These are phyloP conservation scores for Octodon degus DNA, from an alignment of 2,113 vertebrate genomes.

Conservation along the genomic window DNA sequence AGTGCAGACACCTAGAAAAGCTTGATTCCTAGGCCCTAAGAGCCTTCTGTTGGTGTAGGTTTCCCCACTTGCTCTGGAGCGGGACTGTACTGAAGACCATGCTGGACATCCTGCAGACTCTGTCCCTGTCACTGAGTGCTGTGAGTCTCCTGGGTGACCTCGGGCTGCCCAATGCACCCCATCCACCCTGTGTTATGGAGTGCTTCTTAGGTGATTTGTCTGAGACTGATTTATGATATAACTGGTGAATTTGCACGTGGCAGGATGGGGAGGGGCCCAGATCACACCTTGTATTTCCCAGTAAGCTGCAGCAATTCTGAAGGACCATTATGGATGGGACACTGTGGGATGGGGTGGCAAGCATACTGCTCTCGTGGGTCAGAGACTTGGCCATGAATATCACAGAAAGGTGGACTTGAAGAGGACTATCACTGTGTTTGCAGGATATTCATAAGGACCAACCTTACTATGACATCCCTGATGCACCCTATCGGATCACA, in stretches of 20 bases:
- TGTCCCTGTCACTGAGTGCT: slow-evolving; percentile 95
- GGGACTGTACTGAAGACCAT: slow-evolving; percentile 97
- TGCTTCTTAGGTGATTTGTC: not conserved
- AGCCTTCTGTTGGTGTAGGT: slow-evolving; percentile 84
- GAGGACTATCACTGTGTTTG: slow-evolving; percentile 48
- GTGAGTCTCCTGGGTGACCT: slow-evolving; percentile 86
- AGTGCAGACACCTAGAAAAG: not conserved
- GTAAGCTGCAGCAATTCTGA: not conserved
- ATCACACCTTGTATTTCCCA: not conserved
- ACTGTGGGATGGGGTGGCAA: not conserved
- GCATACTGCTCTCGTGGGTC: not conserved
- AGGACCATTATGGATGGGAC: not conserved
- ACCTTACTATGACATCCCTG: slow-evolving; percentile 96
- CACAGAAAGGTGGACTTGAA: not conserved
- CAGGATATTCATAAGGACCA: slow-evolving; percentile 99
- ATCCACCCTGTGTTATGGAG: not conserved
- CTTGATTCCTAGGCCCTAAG: not conserved
- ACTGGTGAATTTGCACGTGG: not conserved
- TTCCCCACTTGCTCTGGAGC: slow-evolving; percentile 97
- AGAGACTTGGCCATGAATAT: not conserved
- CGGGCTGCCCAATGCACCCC: not conserved
- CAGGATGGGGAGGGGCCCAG: not conserved
- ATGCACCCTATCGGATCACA: slow-evolving; percentile 95
- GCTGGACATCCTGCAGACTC: slow-evolving; percentile 97
- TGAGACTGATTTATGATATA: not conserved